Base-by-base conservation (phyloP, 2,888 invertebrate genomes). In the Auanema freiburgensis region DNA sequence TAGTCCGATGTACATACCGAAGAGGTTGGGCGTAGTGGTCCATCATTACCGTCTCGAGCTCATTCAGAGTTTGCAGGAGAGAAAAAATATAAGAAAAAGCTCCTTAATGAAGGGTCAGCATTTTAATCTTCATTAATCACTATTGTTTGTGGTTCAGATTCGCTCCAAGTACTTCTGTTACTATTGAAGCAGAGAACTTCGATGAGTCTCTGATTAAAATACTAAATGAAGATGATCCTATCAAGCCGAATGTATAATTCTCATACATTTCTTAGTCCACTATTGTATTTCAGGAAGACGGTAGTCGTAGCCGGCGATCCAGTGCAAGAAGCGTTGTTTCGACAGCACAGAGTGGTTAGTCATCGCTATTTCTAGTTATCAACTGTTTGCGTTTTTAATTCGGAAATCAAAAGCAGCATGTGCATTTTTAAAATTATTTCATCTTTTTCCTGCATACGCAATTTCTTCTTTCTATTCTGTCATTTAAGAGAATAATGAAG, bases 1-100 rank as follows among this genome's bases (percentile, higher is more conserved):
- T 8, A 56, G 11, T 11, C 14, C 49, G 56, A 62, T 11, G 41
- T 49, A 14, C 56, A 57, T 25, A 71, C 73, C 2, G 73, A 73
- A 56, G 73, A 73, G 57, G 44, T 69, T 25, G 73, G 73, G 3
- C 40, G 58, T 46, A 59, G 66, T 8, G 65, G 66, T 11, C 67
- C 65, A 6, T 73, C 73, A 18, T 57, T 72, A 16, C 72, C 72
- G 0, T 72, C 72, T 1, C 44, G 70, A 54, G 67, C 72, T 12
- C 68, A 72, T 57, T 62, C 62, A 41, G 62, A 62, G 56, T 62
- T 56, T 56, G 62, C 62, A 18, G 62, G 21, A 18, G 46, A 46
- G 46, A 21, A 16, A 11, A 18, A 46, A 46, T 16, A 46, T 46
- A 18, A 18, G 21, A 46, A 46, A 11, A 2, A 46, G 2, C 16